Conservation (phyloP, 2,113 vertebrate species). For the Xenopus laevis region DNA sequence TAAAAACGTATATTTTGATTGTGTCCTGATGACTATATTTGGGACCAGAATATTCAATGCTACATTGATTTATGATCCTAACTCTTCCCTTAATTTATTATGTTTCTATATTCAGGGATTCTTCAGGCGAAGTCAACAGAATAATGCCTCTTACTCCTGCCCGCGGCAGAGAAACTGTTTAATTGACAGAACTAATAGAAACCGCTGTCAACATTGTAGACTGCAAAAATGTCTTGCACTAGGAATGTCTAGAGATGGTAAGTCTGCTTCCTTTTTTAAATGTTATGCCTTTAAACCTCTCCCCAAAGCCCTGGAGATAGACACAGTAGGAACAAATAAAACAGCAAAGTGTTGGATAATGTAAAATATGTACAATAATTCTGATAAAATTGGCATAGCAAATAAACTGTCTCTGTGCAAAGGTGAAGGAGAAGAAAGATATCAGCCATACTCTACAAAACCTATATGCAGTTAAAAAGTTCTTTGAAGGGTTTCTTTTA, state of each 20-base stretch:
- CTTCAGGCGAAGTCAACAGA: slow-evolving; percentile 98
- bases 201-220: slow-evolving; percentile 98
- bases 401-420: no score
- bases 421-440: no score
- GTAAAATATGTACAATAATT: neutral
- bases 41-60: no score
- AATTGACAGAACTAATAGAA: slow-evolving; percentile 98
- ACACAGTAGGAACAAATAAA: neutral
- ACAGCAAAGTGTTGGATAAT: no score
- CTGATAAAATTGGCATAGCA: neutral
- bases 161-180: slow-evolving; percentile 98
- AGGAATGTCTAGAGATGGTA: slow-evolving; percentile 98
- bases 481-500: no score
- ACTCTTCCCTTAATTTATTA: neutral
- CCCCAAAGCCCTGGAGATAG: slow-evolving; percentile 1
- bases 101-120: slow-evolving; percentile 77
- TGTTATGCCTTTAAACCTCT: slow-evolving; percentile 11
- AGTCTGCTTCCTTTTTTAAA: slow-evolving; percentile 50
- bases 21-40: no score
- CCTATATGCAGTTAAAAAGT: neutral
- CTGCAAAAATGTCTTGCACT: slow-evolving; percentile 98
- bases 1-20: no score
- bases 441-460: no score
- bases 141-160: slow-evolving; percentile 97
- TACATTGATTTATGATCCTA: no score